Percentiles rank a stretch among this genome's conserved stretches.
Conservation (phyloP, 2,888 invertebrate species). For the Andrena praecox region DNA sequence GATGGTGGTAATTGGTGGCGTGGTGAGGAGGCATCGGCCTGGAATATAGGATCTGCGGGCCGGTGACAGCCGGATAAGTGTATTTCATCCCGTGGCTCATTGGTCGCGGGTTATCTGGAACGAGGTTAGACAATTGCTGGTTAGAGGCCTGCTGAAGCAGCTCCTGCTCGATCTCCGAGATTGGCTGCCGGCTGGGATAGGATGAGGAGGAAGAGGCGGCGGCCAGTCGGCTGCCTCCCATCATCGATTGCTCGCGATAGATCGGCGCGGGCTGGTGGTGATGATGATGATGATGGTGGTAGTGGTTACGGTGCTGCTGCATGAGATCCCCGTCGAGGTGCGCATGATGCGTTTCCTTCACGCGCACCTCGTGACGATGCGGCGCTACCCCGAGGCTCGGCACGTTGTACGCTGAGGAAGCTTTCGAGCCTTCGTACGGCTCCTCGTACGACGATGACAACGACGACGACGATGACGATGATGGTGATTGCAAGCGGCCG, state of each 20-base stretch:
- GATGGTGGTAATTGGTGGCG: constrained; percentile 67
- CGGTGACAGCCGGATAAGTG: constrained; percentile 69
- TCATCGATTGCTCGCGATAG: constrained; percentile 60
- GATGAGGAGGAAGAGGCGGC: constrained; percentile 24
- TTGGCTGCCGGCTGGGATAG: constrained; percentile 59
- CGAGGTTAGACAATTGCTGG: constrained; percentile 81
- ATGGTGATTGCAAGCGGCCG: constrained; percentile 74
- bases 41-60: constrained; percentile 73
- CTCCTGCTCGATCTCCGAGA: constrained; percentile 71
- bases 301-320: constrained; percentile 49
- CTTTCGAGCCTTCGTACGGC: constrained; percentile 32
- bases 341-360: constrained; percentile 62
- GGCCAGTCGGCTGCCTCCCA: constrained; percentile 27
- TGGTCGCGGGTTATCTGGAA: constrained; percentile 81
- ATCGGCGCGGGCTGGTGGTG: constrained; percentile 42
- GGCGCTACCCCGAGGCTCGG: constrained; percentile 17
- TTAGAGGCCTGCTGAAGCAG: constrained; percentile 74
- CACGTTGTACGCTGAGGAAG: constrained; percentile 35
- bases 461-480: constrained; percentile 53
- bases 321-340: constrained; percentile 60
- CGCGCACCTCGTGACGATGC: constrained; percentile 62
- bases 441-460: constrained; percentile 60
- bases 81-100: constrained; percentile 77
- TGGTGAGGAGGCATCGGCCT: constrained; percentile 70
- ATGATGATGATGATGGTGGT: constrained; percentile 53